phyloP scores from a whole-genome alignment of 1,140 invertebrate species.

The Ceratina australensis region DNA sequence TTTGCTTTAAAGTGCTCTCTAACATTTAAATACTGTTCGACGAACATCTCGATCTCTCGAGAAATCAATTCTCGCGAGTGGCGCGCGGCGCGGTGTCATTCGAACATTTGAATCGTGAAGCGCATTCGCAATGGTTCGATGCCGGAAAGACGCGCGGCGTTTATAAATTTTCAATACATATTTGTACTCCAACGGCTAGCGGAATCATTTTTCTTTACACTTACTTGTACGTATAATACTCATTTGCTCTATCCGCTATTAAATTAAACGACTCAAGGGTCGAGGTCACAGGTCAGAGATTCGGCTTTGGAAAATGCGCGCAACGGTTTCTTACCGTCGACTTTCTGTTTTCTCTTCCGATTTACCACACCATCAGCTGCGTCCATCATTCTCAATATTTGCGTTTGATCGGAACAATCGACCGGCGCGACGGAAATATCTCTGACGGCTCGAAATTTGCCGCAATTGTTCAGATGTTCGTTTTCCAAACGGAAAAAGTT shows the following conservation, averaged over 20 bases:
- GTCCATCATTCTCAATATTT: conserved; percentile 96
- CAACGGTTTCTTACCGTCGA: conserved; percentile 37
- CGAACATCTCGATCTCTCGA: not conserved
- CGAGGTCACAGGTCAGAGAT: conserved; percentile 39
- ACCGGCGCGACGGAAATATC: conserved; percentile 98
- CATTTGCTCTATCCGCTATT: too few relatives aligned
- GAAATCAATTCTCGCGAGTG: not conserved
- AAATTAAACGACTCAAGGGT: conserved; percentile 13
- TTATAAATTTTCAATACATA: not conserved
- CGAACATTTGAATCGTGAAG: not conserved
- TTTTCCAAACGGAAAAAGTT: conserved; percentile 97
- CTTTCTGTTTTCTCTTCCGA: conserved; percentile 79
- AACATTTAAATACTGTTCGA: not conserved
- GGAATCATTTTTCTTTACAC: not conserved
- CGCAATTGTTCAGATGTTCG: conserved; percentile 99
- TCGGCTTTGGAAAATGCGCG: conserved; percentile 37
- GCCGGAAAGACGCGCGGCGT: not conserved
- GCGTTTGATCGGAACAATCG: conserved; percentile 92
- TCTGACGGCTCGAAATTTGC: conserved; percentile 97
- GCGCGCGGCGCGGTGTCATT: not conserved
- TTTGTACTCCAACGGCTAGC: conserved; percentile 11
- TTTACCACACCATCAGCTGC: conserved; percentile 90
- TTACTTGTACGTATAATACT: conserved; percentile 3
- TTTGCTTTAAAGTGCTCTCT: not conserved
- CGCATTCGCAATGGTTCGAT: too few relatives aligned